Percentiles rank a stretch among this genome's conserved stretches.
These are phyloP conservation scores for Serripes groenlandicus DNA, from an alignment of 2,888 invertebrate genomes.

Conservation along the genomic window DNA sequence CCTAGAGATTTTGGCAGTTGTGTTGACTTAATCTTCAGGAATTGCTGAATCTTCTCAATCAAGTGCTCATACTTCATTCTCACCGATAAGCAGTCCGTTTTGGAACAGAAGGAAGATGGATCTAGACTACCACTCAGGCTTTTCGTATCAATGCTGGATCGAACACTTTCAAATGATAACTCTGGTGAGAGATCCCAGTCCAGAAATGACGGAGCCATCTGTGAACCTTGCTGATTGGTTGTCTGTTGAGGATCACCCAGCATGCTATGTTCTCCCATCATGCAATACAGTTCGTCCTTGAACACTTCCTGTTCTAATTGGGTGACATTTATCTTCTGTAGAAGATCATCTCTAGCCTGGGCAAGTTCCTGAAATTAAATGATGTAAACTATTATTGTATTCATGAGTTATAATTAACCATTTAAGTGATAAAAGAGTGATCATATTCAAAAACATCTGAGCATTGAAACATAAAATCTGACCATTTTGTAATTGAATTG, in stretches of 20 bases:
- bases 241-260: constrained; percentile 30
- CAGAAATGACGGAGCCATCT: constrained; percentile 52
- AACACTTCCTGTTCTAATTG: constrained; percentile 69
- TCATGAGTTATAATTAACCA: background rate
- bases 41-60: constrained; percentile 54
- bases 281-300: constrained; percentile 68
- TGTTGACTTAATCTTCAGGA: constrained; percentile 36
- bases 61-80: constrained; percentile 63
- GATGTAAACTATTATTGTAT: background rate
- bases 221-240: constrained; percentile 24
- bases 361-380: constrained; percentile 78
- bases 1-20: background rate
- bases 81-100: constrained; percentile 49
- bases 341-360: constrained; percentile 78
- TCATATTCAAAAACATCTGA: too few species aligned
- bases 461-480: too few species aligned
- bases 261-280: constrained; percentile 52
- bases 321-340: constrained; percentile 74
- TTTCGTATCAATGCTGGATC: constrained; percentile 48
- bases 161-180: constrained; percentile 65
- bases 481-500: too few species aligned
- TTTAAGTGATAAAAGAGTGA: too few species aligned
- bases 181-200: constrained; percentile 70
- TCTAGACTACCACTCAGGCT: constrained; percentile 59
- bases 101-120: constrained; percentile 43